Percentiles rank a stretch among this genome's conserved stretches.
These are phyloP conservation scores for Ictalurus furcatus DNA, from an alignment of 2,113 vertebrate species.

Conservation along the genomic window DNA sequence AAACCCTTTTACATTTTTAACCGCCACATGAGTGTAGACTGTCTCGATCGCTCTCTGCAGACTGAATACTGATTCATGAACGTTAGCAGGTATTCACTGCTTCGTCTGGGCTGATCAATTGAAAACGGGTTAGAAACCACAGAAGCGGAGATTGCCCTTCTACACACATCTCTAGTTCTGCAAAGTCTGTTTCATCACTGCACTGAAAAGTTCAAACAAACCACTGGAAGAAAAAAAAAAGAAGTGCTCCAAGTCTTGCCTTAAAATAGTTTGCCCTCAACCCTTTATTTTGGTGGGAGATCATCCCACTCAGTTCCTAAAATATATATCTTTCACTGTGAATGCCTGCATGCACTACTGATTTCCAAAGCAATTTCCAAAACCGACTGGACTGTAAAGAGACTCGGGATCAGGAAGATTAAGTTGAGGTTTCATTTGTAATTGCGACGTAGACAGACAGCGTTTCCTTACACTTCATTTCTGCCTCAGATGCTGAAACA, in stretches of 20 bases:
- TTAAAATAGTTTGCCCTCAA: slow-evolving; percentile 25
- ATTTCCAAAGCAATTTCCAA: background rate
- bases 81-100: background rate
- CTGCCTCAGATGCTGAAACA: background rate
- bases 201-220: slow-evolving; percentile 29
- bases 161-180: background rate
- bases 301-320: slow-evolving; percentile 14
- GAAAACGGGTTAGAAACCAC: background rate
- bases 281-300: background rate
- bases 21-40: slow-evolving; percentile 13
- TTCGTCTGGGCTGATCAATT: background rate
- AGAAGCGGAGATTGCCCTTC: background rate
- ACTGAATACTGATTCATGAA: background rate
- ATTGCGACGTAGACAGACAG: background rate
- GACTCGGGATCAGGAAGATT: background rate
- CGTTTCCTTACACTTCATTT: background rate
- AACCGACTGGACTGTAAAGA: background rate
- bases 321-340: background rate
- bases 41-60: background rate
- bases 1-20: slow-evolving; percentile 44
- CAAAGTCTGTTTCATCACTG: background rate
- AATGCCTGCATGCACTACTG: slow-evolving; percentile 14
- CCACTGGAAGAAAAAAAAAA: background rate
- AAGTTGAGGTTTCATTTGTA: background rate
- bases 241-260: background rate